phyloP scores from a whole-genome alignment of 2,113 vertebrate species.

The Phyllostomus discolor region DNA sequence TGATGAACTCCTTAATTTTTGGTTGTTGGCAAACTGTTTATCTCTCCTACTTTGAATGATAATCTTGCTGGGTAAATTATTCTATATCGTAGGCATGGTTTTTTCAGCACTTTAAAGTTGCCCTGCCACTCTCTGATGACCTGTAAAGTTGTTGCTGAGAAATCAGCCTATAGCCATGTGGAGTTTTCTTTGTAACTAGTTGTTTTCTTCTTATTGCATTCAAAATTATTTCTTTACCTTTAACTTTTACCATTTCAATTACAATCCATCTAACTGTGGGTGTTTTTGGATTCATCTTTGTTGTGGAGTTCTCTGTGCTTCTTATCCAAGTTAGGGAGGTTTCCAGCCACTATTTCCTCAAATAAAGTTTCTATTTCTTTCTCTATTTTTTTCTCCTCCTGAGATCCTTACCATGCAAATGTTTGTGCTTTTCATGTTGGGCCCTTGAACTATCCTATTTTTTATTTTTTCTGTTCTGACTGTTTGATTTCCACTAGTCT shows the following conservation, averaged over 20 bases:
- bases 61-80: background rate
- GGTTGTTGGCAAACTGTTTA: background rate
- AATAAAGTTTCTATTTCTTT: background rate
- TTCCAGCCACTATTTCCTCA: background rate
- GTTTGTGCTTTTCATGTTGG: background rate
- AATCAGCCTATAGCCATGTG: background rate
- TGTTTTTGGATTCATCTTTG: background rate
- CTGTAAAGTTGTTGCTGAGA: background rate
- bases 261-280: background rate
- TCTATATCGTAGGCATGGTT: background rate
- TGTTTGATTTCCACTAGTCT: background rate
- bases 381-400: background rate
- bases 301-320: background rate
- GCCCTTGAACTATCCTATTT: background rate
- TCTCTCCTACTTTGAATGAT: background rate
- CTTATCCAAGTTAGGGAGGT: background rate
- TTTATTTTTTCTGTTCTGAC: background rate
- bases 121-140: background rate
- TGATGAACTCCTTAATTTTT: background rate
- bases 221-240: background rate
- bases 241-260: background rate
- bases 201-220: background rate
- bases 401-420: background rate
- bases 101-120: background rate
- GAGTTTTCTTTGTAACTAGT: background rate